Percentiles rank a stretch among this genome's conserved stretches.
These are phyloP conservation scores for Cyprinodon tularosa DNA, from an alignment of 2,113 vertebrate genomes.

Conservation along the genomic window DNA sequence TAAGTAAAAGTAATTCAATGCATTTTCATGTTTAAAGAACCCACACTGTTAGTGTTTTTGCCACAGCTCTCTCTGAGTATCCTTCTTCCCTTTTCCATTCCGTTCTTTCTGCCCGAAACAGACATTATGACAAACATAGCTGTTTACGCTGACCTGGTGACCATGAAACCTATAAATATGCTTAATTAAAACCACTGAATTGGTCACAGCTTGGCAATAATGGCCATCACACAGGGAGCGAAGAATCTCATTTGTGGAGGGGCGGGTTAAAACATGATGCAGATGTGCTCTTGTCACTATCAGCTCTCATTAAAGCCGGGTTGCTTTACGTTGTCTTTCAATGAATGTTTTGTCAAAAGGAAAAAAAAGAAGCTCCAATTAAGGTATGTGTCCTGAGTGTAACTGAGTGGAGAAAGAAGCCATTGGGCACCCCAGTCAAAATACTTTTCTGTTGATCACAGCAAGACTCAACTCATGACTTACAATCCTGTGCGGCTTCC, in stretches of 20 bases:
- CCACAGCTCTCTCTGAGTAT: neutral
- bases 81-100: slow-evolving; percentile 18
- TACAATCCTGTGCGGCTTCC: slow-evolving; percentile 64
- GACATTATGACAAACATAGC: slow-evolving; percentile 53
- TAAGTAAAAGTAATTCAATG: slow-evolving; percentile 15
- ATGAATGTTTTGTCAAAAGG: slow-evolving; percentile 72
- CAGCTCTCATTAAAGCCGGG: slow-evolving; percentile 77
- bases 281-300: slow-evolving; percentile 75
- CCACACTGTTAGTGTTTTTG: neutral
- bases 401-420: slow-evolving; percentile 59
- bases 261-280: slow-evolving; percentile 68
- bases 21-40: slow-evolving; percentile 9
- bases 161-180: slow-evolving; percentile 73
- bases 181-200: slow-evolving; percentile 78
- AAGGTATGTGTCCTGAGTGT: slow-evolving; percentile 75
- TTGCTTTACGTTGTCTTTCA: slow-evolving; percentile 71
- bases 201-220: slow-evolving; percentile 80
- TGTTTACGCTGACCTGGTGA: slow-evolving; percentile 77
- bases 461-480: slow-evolving; percentile 63
- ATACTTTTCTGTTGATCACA: slow-evolving; percentile 41
- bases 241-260: slow-evolving; percentile 73
- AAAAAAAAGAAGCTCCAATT: slow-evolving; percentile 76
- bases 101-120: slow-evolving; percentile 28
- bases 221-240: slow-evolving; percentile 70
- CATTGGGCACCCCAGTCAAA: slow-evolving; percentile 42